These are phyloP conservation scores for Lichenostomus cassidix DNA, from an alignment of 2,113 vertebrate genomes.

Conservation along the genomic window DNA sequence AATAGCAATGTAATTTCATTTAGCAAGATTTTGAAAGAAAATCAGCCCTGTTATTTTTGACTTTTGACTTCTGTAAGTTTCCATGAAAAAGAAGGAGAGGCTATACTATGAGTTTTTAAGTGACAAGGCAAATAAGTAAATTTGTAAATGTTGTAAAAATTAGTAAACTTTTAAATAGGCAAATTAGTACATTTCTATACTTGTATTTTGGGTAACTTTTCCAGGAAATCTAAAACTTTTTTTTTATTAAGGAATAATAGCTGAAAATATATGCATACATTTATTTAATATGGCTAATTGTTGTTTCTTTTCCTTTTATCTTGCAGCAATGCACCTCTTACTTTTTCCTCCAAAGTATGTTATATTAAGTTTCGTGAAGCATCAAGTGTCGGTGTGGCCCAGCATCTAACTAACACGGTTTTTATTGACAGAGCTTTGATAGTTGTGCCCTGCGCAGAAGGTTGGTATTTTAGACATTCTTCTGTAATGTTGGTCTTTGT, in stretches of 20 bases:
- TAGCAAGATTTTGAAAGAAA: background rate
- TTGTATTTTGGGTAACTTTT: background rate
- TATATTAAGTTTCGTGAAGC: conserved; percentile 26
- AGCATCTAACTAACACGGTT: conserved; percentile 64
- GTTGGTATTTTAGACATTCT: conserved; percentile 78
- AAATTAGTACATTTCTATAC: background rate
- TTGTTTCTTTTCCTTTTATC: conserved; percentile 38
- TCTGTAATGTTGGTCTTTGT: conserved; percentile 50
- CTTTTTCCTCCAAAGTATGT: conserved; percentile 31
- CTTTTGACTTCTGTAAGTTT: background rate
- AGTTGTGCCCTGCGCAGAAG: conserved; percentile 96
- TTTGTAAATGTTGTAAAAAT: background rate
- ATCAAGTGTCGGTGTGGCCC: background rate
- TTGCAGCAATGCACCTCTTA: background rate
- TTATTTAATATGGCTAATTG: conserved; percentile 30
- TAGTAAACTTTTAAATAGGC: background rate
- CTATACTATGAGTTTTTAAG: background rate
- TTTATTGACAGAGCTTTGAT: conserved; percentile 99
- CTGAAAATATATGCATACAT: background rate
- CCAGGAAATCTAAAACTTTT: background rate
- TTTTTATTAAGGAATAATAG: background rate
- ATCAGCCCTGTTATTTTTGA: background rate
- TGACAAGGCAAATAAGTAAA: background rate
- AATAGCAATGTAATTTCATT: background rate
- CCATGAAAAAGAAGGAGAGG: background rate